Percentiles rank a stretch among this genome's conserved stretches.
Conservation (phyloP, 2,888 invertebrate species). For the Thymelicus acteon region DNA sequence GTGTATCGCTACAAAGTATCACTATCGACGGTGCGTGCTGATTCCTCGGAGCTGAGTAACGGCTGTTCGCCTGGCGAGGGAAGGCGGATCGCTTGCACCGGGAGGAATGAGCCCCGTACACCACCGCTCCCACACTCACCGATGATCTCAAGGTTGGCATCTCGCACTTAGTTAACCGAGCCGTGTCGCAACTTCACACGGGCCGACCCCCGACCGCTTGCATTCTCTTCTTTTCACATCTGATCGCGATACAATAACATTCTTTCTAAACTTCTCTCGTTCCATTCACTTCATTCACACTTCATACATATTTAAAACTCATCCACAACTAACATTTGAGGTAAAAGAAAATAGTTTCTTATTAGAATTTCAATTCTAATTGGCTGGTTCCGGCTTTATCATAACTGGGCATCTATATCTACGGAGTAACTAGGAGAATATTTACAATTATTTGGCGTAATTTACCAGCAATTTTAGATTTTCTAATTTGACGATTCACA, state of each 20-base stretch:
- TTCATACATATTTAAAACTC: conserved; percentile 47
- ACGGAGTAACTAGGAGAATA: no score
- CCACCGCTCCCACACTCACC: conserved; percentile 79
- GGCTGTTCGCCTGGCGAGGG: conserved; percentile 81
- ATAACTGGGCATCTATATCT: neutral
- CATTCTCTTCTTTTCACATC: conserved; percentile 68
- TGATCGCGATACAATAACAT: conserved; percentile 68
- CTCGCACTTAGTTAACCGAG: conserved; percentile 47
- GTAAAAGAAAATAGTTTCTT: conserved; percentile 36
- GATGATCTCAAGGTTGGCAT: conserved; percentile 84
- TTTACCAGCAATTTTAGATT: neutral
- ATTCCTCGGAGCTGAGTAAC: conserved; percentile 74
- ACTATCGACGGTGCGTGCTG: conserved; percentile 68
- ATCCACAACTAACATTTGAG: conserved; percentile 36
- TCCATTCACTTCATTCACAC: conserved; percentile 60
- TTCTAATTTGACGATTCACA: neutral
- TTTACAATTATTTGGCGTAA: no score
- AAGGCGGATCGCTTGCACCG: conserved; percentile 77
- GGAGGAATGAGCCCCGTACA: conserved; percentile 84
- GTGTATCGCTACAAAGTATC: conserved; percentile 82
- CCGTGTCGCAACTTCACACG: conserved; percentile 69
- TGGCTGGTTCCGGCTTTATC: conserved; percentile 23
- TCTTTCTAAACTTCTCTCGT: conserved; percentile 46
- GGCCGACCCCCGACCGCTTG: conserved; percentile 67
- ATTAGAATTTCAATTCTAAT: conserved; percentile 38